A percentile compares a stretch with the other conserved stretches of the same genome.
Evolutionary conservation across 2,113 vertebrate species (phyloP).

Genomic region (Riparia riparia): DNA sequence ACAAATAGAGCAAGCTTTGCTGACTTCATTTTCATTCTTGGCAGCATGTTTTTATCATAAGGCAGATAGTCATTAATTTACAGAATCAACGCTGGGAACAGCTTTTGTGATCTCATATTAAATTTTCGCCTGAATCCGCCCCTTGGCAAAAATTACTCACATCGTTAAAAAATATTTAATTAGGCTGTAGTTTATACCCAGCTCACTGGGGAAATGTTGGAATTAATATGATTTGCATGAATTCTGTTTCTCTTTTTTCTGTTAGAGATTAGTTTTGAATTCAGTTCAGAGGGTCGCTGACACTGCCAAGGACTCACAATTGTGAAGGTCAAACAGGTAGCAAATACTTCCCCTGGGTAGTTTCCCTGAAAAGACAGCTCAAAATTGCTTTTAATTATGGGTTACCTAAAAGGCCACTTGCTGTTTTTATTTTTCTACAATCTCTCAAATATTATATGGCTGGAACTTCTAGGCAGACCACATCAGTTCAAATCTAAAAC

Average conservation of each 20-base stretch:
- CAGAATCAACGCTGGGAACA: constrained; percentile 93
- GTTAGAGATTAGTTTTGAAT: constrained; percentile 92
- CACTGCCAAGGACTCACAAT: constrained; percentile 91
- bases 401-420: constrained; percentile 85
- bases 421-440: constrained; percentile 80
- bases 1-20: constrained; percentile 86
- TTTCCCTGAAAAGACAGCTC: constrained; percentile 84
- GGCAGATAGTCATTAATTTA: constrained; percentile 96
- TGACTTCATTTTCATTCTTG: constrained; percentile 88
- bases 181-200: constrained; percentile 94
- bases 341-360: constrained; percentile 82
- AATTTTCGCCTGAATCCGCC: constrained; percentile 93
- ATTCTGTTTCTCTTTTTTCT: constrained; percentile 89
- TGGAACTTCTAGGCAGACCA: constrained; percentile 69
- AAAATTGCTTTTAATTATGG: constrained; percentile 90
- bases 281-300: constrained; percentile 89
- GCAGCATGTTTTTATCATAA: constrained; percentile 91
- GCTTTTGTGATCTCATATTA: constrained; percentile 98
- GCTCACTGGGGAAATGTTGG: constrained; percentile 90
- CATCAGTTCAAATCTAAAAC: constrained; percentile 52
- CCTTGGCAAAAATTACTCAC: constrained; percentile 97
- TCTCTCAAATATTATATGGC: constrained; percentile 63
- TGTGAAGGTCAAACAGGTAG: constrained; percentile 90
- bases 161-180: constrained; percentile 99
- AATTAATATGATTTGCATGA: constrained; percentile 95